A percentile compares a stretch with the other conserved stretches of the same genome.
These are phyloP conservation scores for Grantiella picta DNA, from an alignment of 2,113 vertebrate genomes.

Conservation along the genomic window DNA sequence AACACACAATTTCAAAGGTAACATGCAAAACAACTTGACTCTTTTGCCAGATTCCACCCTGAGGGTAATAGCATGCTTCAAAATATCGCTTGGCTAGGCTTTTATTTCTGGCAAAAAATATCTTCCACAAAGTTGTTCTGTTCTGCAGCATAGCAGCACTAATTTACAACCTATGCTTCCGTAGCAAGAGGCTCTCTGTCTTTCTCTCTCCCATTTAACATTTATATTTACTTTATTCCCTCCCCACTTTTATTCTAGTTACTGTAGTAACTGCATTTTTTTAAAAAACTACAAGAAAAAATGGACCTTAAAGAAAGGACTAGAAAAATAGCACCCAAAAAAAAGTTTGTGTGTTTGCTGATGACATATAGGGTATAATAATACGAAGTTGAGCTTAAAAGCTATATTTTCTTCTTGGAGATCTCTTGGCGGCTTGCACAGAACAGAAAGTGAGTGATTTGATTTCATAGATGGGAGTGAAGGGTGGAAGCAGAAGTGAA, in stretches of 20 bases:
- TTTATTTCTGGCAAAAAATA: conserved; percentile 52
- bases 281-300: not conserved
- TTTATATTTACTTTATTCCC: not conserved
- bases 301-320: not conserved
- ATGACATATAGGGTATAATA: not conserved
- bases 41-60: conserved; percentile 26
- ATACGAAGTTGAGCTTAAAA: not conserved
- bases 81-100: conserved; percentile 10
- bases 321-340: not conserved
- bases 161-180: conserved; percentile 35
- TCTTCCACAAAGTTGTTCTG: not conserved
- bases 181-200: not conserved
- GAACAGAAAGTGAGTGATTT: not conserved
- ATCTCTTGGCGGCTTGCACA: not conserved
- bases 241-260: not conserved
- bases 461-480: not conserved
- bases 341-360: not conserved
- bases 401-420: not conserved
- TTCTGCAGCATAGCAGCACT: conserved; percentile 16
- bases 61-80: conserved; percentile 24
- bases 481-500: not conserved
- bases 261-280: not conserved
- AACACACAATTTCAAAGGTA: not conserved
- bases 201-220: not conserved
- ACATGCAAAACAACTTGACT: conserved; percentile 8